Base-by-base conservation (phyloP, 2,888 invertebrate genomes). In the Trachelus tabidus region DNA sequence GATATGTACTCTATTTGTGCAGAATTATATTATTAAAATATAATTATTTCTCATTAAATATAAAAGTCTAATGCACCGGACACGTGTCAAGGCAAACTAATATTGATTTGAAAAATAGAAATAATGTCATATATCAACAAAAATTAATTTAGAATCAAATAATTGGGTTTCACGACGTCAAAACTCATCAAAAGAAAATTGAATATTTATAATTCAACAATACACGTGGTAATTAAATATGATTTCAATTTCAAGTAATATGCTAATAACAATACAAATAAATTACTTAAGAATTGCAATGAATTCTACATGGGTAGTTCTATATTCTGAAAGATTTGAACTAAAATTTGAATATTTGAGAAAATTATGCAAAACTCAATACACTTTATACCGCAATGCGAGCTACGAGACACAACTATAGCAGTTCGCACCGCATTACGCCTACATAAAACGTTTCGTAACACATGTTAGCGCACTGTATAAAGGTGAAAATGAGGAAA, bases 381-480 rank as follows among this genome's bases (percentile, higher is more conserved):
- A 23, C 23, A 56, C 9, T 56, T 56, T 56, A 56, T 56, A 56
- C 23, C 56, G 56, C 71, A 34, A 71, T 71, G 71, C 30, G 9
- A 71, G 12, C 71, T 71, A 33, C 30, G 11, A 30, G 71, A 71
- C 31, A 15, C 34, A 71, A 71, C 15, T 33, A 33, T 6, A 71
- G 30, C 11, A 71, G 30, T 34, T 15, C 12, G 31, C 71, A 71
- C 31, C 12, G 30, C 74, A 56, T 56, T 30, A 35, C 74, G 34
- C 35, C 33, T 34, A 35, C 35, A 34, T 30, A 34, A 34, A 34
- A 30, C 23, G 74, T 74, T 74, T 74, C 74, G 74, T 74, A 74
- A 74, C 74, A 23, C 56, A 33, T 11, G 23, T 34, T 74, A 33
- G 34, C 35, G 33, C 35, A 74, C 74, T 74, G 34, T 74, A 33